Conservation (phyloP, 2,113 vertebrate species). For the Rhinoderma darwinii region DNA sequence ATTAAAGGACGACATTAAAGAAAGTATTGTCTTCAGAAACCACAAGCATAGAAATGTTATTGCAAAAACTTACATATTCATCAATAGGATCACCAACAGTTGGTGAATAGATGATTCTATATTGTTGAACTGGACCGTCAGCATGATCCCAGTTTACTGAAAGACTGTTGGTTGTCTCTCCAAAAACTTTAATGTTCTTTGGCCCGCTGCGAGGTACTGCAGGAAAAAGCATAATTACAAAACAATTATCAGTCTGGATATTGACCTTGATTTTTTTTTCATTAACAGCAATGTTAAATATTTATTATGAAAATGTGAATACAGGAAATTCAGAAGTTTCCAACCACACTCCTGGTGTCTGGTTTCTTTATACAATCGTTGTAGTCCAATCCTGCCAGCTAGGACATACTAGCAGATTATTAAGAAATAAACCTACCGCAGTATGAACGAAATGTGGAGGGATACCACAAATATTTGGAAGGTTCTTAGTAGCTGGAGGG, state of each 20-base stretch:
- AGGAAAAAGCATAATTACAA: constrained; percentile 55
- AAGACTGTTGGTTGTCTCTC: constrained; percentile 89
- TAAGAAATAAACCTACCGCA: constrained; percentile 59
- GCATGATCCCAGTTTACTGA: constrained; percentile 95
- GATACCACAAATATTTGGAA: constrained; percentile 57
- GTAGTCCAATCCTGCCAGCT: constrained; percentile 33
- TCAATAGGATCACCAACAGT: constrained; percentile 88
- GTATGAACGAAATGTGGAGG: constrained; percentile 57
- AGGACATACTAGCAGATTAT: constrained; percentile 55
- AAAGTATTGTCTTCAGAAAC: background rate
- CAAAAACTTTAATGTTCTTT: constrained; percentile 89
- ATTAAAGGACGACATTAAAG: background rate
- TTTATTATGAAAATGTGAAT: constrained; percentile 31
- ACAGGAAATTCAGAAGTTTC: constrained; percentile 37
- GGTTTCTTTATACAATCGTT: constrained; percentile 5
- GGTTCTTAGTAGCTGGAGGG: constrained; percentile 20
- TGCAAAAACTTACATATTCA: constrained; percentile 85
- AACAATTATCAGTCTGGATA: constrained; percentile 39
- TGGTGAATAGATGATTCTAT: constrained; percentile 88
- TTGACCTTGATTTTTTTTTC: constrained; percentile 18
- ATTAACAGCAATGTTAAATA: constrained; percentile 34
- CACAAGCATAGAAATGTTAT: background rate
- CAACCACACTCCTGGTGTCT: constrained; percentile 50
- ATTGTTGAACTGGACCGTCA: constrained; percentile 92
- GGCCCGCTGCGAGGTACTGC: constrained; percentile 90